Evolutionary conservation across 2,113 vertebrate genomes (phyloP).

Genomic region (Sarotherodon lohbergeri): DNA sequence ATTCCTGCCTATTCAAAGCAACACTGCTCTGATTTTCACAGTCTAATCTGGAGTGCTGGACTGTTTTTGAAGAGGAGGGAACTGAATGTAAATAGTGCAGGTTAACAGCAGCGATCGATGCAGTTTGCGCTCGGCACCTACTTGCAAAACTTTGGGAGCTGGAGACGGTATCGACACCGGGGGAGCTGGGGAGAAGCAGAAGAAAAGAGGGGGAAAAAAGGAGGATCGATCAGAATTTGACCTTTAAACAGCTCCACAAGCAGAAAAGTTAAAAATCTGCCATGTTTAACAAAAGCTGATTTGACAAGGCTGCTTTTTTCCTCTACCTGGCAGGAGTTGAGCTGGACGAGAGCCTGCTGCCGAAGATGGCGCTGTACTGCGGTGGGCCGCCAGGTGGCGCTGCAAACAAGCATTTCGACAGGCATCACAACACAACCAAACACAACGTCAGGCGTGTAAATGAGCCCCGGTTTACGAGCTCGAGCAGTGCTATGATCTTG

Average conservation of each 20-base stretch:
- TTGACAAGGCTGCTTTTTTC: neutral
- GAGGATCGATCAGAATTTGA: neutral
- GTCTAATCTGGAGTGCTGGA: constrained; percentile 10
- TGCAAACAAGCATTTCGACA: constrained; percentile 35
- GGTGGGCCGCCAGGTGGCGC: constrained; percentile 69
- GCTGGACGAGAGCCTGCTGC: constrained; percentile 72
- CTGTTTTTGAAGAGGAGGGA: neutral
- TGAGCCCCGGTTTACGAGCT: neutral
- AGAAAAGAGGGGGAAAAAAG: neutral
- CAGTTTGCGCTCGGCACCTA: constrained; percentile 19
- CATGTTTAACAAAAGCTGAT: neutral
- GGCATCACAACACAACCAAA: neutral
- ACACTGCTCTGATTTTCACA: neutral
- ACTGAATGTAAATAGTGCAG: neutral
- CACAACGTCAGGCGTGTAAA: neutral
- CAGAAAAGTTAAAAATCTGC: neutral
- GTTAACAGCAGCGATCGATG: neutral
- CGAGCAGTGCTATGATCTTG: neutral
- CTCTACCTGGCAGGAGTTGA: constrained; percentile 74
- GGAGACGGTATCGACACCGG: constrained; percentile 64
- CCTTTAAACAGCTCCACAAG: neutral
- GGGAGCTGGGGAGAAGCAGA: constrained; percentile 55
- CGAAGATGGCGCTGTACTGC: constrained; percentile 75
- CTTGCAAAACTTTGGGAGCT: constrained; percentile 71
- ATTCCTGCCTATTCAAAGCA: constrained; percentile 43